These are phyloP conservation scores for Valencia hispanica DNA, from an alignment of 2,797 vertebrate species.

Conservation along the genomic window DNA sequence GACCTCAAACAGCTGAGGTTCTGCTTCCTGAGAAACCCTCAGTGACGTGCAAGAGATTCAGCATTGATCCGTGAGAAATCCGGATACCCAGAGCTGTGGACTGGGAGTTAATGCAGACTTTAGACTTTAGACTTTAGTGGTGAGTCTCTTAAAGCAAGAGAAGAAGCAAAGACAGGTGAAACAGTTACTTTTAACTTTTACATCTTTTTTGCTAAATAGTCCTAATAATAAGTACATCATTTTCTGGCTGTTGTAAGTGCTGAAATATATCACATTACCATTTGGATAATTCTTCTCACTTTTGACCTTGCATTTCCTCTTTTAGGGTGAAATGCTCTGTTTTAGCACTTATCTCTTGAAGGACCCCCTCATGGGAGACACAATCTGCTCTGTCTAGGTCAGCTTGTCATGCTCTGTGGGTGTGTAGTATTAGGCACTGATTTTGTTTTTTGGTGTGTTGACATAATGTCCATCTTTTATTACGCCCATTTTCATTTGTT, in stretches of 20 bases:
- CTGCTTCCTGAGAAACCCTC: background rate
- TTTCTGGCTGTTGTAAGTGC: background rate
- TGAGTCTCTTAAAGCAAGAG: background rate
- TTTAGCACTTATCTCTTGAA: constrained; percentile 9
- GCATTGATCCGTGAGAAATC: background rate
- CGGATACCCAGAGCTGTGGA: background rate
- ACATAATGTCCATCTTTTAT: background rate
- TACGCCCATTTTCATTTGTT: background rate
- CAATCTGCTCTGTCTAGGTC: background rate
- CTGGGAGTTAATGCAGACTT: background rate
- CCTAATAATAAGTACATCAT: background rate
- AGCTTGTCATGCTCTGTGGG: background rate
- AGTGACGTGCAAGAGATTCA: background rate
- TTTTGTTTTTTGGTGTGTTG: background rate
- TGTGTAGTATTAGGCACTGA: background rate
- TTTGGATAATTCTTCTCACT: background rate
- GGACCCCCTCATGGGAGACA: background rate
- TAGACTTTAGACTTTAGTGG: background rate
- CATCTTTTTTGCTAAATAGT: background rate
- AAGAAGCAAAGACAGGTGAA: background rate
- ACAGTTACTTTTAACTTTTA: background rate
- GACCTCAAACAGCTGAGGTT: background rate
- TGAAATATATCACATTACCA: background rate
- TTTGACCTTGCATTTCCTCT: background rate
- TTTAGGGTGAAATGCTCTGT: background rate